Evolutionary conservation across 2,797 vertebrate species (phyloP).

Genomic region (Cirrhinus molitorella): DNA sequence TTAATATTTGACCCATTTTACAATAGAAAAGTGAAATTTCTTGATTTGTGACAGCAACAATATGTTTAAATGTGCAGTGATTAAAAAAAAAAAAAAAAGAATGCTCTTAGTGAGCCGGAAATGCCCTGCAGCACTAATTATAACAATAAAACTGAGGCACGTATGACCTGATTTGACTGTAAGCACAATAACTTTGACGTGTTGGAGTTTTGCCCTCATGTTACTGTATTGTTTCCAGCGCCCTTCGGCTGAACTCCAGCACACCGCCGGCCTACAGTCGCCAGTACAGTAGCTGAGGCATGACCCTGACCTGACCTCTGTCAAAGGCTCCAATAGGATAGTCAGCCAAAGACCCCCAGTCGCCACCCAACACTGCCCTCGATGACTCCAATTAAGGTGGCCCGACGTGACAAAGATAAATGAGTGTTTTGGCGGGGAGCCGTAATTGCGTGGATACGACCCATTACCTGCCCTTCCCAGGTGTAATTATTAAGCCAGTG

Average conservation of each 20-base stretch:
- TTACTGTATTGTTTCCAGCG: neutral
- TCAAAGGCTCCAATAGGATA: slow-evolving; percentile 45
- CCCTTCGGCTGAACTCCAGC: neutral
- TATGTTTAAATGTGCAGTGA: neutral
- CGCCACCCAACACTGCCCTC: slow-evolving; percentile 31
- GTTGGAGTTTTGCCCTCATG: slow-evolving; percentile 2
- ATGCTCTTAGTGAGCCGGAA: neutral
- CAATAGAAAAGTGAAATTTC: neutral
- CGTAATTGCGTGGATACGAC: slow-evolving; percentile 75
- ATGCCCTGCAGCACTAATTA: neutral
- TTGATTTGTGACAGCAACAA: neutral
- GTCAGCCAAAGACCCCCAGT: slow-evolving; percentile 55
- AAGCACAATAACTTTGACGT: neutral
- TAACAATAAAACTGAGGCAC: neutral
- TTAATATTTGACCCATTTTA: neutral
- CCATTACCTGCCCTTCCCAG: slow-evolving; percentile 80
- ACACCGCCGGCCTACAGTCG: neutral
- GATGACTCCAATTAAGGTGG: slow-evolving; percentile 67
- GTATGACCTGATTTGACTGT: neutral
- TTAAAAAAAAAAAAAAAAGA: neutral
- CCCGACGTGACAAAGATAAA: slow-evolving; percentile 71
- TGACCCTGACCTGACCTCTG: slow-evolving; percentile 34
- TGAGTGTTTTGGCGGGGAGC: slow-evolving; percentile 70
- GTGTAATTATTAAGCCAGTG: slow-evolving; percentile 80
- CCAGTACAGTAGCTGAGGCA: neutral